Percentiles rank a stretch among this genome's conserved stretches.
phyloP scores from a whole-genome alignment of 2,888 invertebrate genomes.

The Sphinx pinastri region DNA sequence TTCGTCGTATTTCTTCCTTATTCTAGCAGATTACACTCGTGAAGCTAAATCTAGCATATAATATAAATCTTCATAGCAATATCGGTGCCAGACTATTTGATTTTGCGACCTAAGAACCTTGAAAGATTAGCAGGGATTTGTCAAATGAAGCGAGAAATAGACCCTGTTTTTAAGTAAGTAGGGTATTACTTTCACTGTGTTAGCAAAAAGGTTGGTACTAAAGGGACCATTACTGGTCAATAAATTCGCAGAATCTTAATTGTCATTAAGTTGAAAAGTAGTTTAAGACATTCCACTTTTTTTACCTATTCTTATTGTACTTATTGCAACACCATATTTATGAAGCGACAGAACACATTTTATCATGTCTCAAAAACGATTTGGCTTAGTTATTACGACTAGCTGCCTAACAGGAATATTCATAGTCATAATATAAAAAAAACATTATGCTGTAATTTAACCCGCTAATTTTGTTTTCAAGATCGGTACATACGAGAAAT shows the following conservation, averaged over 20 bases:
- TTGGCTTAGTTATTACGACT: no score
- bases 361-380: neutral
- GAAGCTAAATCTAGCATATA: neutral
- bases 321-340: neutral
- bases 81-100: slow-evolving; percentile 2
- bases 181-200: neutral
- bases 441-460: no score
- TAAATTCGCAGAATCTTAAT: no score
- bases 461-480: no score
- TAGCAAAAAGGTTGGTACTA: neutral
- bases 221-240: no score
- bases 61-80: neutral
- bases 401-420: no score
- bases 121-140: slow-evolving; percentile 9
- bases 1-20: neutral
- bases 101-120: slow-evolving; percentile 7
- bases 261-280: no score
- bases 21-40: neutral
- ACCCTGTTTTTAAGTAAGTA: neutral
- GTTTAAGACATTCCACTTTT: neutral
- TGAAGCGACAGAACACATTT: neutral
- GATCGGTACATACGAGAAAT: no score
- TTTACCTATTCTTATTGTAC: neutral
- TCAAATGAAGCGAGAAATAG: slow-evolving; percentile 5
- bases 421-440: no score